Conservation (phyloP, 2,888 invertebrate species). For the Laspeyria flexula region DNA sequence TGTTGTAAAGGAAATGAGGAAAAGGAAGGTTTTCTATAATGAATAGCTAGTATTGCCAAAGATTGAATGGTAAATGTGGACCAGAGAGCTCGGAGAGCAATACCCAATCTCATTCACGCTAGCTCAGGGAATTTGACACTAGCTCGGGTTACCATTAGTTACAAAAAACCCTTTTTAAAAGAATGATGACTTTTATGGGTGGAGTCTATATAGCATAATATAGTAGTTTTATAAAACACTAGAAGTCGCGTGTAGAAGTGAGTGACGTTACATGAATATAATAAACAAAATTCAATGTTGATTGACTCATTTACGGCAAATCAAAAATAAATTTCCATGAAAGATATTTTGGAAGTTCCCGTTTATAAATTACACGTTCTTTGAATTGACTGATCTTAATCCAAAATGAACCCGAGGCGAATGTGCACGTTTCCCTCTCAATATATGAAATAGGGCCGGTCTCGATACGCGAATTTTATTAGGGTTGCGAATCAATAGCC, state of each 20-base stretch:
- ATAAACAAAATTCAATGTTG: too few relatives aligned
- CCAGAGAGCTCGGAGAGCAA: not conserved
- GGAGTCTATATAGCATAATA: too few relatives aligned
- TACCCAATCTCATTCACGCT: not conserved
- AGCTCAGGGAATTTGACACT: not conserved
- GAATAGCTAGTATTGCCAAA: not conserved
- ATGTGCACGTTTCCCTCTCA: slow-evolving; percentile 63
- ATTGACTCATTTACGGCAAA: not conserved
- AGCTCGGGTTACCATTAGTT: too few relatives aligned
- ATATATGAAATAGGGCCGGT: slow-evolving; percentile 73
- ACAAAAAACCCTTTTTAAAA: too few relatives aligned
- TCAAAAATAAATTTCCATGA: slow-evolving; percentile 14
- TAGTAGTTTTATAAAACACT: too few relatives aligned
- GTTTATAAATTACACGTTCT: slow-evolving; percentile 54
- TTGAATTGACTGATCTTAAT: slow-evolving; percentile 62
- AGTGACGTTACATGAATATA: too few relatives aligned
- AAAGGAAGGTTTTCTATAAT: not conserved
- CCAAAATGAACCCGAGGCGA: slow-evolving; percentile 64
- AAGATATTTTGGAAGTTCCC: slow-evolving; percentile 31
- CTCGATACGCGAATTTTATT: slow-evolving; percentile 77
- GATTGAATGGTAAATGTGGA: not conserved
- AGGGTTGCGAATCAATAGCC: slow-evolving; percentile 80
- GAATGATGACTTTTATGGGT: too few relatives aligned
- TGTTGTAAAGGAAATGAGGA: not conserved
- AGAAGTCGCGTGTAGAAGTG: too few relatives aligned